Evolutionary conservation across 2,113 vertebrate species (phyloP).

Genomic region (Blennius ocellaris): DNA sequence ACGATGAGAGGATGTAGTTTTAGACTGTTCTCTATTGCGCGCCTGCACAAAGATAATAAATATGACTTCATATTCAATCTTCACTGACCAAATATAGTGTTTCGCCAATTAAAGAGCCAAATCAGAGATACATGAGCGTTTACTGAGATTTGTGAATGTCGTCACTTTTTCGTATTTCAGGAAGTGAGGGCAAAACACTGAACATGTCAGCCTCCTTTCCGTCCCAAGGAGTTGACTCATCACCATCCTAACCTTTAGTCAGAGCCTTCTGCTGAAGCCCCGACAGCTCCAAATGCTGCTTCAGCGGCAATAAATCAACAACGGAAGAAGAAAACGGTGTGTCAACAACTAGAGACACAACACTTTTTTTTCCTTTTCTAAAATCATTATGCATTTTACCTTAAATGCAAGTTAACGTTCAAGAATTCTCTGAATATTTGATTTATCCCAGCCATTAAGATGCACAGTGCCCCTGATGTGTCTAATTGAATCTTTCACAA

Average conservation of each 20-base stretch:
- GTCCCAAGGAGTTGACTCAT: constrained; percentile 62
- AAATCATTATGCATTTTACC: too few species aligned
- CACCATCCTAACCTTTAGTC: constrained; percentile 48
- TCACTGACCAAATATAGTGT: too few species aligned
- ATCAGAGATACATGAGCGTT: too few species aligned
- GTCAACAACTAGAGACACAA: constrained; percentile 32
- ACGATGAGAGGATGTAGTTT: too few species aligned
- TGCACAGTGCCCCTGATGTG: constrained; percentile 10
- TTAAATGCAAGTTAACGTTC: too few species aligned
- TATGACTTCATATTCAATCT: too few species aligned
- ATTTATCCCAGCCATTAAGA: too few species aligned
- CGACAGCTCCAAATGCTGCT: constrained; percentile 26
- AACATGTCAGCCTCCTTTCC: constrained; percentile 63
- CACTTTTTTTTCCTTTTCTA: too few species aligned
- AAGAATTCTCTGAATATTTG: too few species aligned
- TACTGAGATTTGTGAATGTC: constrained; percentile 22
- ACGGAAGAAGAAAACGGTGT: constrained; percentile 28
- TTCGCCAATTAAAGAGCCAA: too few species aligned
- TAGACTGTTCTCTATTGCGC: too few species aligned
- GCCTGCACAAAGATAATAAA: too few species aligned
- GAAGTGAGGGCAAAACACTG: constrained; percentile 74
- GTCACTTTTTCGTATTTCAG: constrained; percentile 41
- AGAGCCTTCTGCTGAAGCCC: constrained; percentile 34
- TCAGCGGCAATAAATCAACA: constrained; percentile 57
- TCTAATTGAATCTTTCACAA: constrained; percentile 15